Percentiles rank a stretch among this genome's conserved stretches.
Evolutionary conservation across 1,140 invertebrate species (phyloP).

Genomic region (Bombus haemorrhoidalis): DNA sequence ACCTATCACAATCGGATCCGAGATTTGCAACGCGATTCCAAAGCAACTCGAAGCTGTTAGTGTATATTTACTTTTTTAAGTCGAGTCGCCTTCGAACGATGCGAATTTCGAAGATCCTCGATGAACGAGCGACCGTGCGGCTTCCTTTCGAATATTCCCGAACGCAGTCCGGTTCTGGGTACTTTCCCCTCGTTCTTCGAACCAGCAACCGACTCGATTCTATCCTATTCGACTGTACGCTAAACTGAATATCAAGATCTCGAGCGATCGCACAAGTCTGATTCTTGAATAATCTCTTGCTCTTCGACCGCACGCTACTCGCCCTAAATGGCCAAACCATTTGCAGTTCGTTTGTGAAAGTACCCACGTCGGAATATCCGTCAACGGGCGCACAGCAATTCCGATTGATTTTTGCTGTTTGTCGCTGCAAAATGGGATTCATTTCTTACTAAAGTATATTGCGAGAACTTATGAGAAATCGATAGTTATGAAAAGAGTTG

Average conservation of each 20-base stretch:
- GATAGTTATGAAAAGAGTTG: no score
- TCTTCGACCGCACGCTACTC: slow-evolving; percentile 48
- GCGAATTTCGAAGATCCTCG: slow-evolving; percentile 2
- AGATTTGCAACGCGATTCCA: slow-evolving; percentile 6
- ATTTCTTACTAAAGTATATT: neutral
- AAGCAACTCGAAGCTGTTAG: slow-evolving; percentile 15
- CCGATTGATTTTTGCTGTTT: slow-evolving; percentile 23
- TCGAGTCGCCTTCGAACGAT: slow-evolving; percentile 20
- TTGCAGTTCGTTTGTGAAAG: slow-evolving; percentile 17
- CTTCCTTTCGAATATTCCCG: no score
- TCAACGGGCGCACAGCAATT: slow-evolving; percentile 47
- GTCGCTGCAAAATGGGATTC: slow-evolving; percentile 6
- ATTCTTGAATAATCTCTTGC: slow-evolving; percentile 45
- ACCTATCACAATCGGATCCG: neutral
- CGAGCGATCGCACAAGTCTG: slow-evolving; percentile 32
- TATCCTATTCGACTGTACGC: no score
- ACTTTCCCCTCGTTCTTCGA: neutral
- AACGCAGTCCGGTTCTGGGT: neutral
- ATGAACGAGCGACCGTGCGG: no score
- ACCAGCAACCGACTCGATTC: neutral
- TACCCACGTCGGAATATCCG: slow-evolving; percentile 68
- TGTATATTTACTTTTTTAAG: slow-evolving; percentile 52
- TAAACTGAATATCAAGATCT: neutral
- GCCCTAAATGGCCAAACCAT: slow-evolving; percentile 42
- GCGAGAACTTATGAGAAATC: neutral